Percentiles rank a stretch among this genome's conserved stretches.
Evolutionary conservation across 2,797 vertebrate genomes (phyloP).

Genomic region (Crenuchus spilurus): DNA sequence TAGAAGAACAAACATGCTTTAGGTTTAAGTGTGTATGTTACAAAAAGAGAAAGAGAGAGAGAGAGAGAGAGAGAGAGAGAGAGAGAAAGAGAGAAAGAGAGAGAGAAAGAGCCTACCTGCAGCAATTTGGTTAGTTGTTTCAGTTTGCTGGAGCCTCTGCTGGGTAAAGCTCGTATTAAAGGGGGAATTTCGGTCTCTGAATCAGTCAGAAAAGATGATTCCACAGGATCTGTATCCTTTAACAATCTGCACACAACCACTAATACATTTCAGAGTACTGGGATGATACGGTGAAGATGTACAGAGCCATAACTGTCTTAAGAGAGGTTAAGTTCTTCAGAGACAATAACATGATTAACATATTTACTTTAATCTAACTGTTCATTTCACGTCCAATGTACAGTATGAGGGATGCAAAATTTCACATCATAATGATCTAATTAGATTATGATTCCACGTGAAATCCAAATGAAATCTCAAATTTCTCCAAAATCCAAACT

Average conservation of each 20-base stretch:
- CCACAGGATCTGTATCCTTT: constrained; percentile 31
- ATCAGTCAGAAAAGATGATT: not conserved
- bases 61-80: not conserved
- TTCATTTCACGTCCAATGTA: not conserved
- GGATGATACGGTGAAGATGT: not conserved
- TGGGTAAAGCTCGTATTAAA: constrained; percentile 51
- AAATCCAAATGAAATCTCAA: too few species aligned
- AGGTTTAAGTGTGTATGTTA: not conserved
- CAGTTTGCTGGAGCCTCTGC: constrained; percentile 36
- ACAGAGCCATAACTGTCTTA: too few species aligned
- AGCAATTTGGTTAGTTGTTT: constrained; percentile 58
- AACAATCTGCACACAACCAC: constrained; percentile 59
- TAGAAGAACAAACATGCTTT: not conserved
- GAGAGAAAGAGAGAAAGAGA: not conserved
- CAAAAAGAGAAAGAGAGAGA: not conserved
- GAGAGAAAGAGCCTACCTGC: constrained; percentile 30
- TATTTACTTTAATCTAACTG: not conserved
- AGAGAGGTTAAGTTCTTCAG: too few species aligned
- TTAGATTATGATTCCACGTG: too few species aligned
- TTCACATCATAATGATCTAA: too few species aligned
- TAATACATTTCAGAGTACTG: not conserved
- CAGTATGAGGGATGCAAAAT: too few species aligned
- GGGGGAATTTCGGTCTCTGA: constrained; percentile 57
- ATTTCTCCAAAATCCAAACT: too few species aligned
- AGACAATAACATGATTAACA: not conserved